These are phyloP conservation scores for Deroptyus accipitrinus DNA, from an alignment of 2,113 vertebrate species.

Conservation along the genomic window DNA sequence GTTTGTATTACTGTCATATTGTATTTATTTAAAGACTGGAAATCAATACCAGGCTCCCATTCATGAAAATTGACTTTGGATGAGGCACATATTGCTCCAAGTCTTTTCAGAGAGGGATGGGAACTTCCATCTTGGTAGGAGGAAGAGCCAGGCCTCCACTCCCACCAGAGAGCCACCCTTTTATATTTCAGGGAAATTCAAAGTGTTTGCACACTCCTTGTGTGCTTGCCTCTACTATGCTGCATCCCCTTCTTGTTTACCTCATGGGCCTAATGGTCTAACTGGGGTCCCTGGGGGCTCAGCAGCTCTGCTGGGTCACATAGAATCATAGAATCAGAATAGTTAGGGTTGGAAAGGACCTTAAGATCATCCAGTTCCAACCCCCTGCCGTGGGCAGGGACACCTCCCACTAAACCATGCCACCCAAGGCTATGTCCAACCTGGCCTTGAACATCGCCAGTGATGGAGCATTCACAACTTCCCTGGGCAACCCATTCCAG, in stretches of 20 bases:
- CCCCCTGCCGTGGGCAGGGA: too few species aligned
- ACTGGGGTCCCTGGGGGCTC: neutral
- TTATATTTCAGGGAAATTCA: neutral
- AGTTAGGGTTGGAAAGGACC: too few species aligned
- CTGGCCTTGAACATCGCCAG: too few species aligned
- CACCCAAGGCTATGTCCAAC: too few species aligned
- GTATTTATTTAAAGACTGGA: constrained; percentile 1
- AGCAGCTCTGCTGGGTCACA: neutral
- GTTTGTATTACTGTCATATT: neutral
- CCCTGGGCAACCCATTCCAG: too few species aligned
- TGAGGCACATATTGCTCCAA: neutral
- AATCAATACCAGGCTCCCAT: neutral
- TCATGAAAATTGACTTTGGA: neutral
- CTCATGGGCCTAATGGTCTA: neutral
- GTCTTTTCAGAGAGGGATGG: neutral
- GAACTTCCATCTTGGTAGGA: neutral
- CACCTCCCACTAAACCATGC: too few species aligned
- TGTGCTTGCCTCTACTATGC: neutral
- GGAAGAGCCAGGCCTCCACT: neutral
- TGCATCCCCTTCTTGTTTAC: neutral
- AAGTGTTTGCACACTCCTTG: fast-evolving
- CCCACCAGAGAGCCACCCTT: too few species aligned
- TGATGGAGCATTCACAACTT: too few species aligned
- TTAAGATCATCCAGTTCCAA: too few species aligned
- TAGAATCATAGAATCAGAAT: too few species aligned